Percentiles rank a stretch among this genome's conserved stretches.
Evolutionary conservation across 2,888 invertebrate genomes (phyloP).

Genomic region (Drymonia ruficornis): DNA sequence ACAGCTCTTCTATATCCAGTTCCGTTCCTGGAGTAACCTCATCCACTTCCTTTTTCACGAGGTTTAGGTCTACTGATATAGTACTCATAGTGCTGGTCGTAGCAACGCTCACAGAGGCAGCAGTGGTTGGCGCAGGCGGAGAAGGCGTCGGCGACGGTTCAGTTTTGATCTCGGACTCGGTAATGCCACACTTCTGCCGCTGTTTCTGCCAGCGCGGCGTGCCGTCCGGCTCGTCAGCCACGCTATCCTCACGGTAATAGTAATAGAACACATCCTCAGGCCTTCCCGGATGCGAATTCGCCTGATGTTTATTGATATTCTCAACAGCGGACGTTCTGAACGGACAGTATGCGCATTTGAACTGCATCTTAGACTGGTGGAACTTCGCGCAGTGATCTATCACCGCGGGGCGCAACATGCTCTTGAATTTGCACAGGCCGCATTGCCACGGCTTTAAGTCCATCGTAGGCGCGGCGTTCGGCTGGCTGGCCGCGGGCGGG

Average conservation of each 20-base stretch:
- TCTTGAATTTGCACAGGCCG: conserved; percentile 87
- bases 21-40: conserved; percentile 24
- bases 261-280: conserved; percentile 72
- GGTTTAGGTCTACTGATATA: conserved; percentile 52
- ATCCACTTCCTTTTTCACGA: conserved; percentile 65
- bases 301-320: conserved; percentile 86
- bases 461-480: conserved; percentile 60
- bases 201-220: conserved; percentile 67
- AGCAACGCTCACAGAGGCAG: conserved; percentile 6
- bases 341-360: conserved; percentile 88
- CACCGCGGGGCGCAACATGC: conserved; percentile 85
- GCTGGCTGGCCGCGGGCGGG: conserved; percentile 34
- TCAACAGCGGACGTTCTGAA: conserved; percentile 82
- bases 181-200: conserved; percentile 42
- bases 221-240: conserved; percentile 60
- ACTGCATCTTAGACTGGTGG: conserved; percentile 88
- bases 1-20: conserved; percentile 56
- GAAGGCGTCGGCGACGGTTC: conserved; percentile 37
- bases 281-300: conserved; percentile 81
- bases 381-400: conserved; percentile 82
- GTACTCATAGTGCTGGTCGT: background rate
- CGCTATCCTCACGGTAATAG: conserved; percentile 80
- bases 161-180: conserved; percentile 51
- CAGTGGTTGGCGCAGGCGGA: conserved; percentile 19
- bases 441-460: conserved; percentile 89